Evolutionary conservation across 2,113 vertebrate species (phyloP).

Genomic region (Cariama cristata): DNA sequence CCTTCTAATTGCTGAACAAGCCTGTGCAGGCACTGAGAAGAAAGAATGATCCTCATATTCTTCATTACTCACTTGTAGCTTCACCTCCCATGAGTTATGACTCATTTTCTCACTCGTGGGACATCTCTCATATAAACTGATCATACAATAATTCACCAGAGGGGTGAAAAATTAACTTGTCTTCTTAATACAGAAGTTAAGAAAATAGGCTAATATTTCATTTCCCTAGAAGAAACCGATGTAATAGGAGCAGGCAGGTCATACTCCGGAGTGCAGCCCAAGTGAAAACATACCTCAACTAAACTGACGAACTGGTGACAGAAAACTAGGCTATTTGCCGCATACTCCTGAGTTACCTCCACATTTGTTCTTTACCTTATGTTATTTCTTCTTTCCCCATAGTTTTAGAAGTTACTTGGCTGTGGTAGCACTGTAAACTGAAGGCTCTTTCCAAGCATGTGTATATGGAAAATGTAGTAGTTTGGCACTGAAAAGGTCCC

Average conservation of each 20-base stretch:
- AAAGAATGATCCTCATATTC: constrained; percentile 47
- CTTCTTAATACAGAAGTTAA: constrained; percentile 66
- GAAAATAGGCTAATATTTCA: constrained; percentile 72
- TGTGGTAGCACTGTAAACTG: background rate
- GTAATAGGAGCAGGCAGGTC: constrained; percentile 25
- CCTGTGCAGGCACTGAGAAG: background rate
- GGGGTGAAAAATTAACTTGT: constrained; percentile 74
- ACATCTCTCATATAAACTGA: constrained; percentile 59
- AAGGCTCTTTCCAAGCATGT: background rate
- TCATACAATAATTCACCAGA: constrained; percentile 61
- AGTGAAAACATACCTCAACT: background rate
- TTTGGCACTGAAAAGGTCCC: background rate
- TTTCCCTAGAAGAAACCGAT: constrained; percentile 2
- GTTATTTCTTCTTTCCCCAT: background rate
- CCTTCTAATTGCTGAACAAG: constrained; percentile 51
- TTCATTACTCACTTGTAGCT: constrained; percentile 60
- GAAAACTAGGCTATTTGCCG: background rate
- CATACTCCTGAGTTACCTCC: background rate
- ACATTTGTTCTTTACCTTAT: background rate
- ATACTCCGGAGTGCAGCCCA: background rate
- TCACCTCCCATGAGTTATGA: constrained; percentile 67
- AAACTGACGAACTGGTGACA: background rate
- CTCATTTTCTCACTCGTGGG: constrained; percentile 57
- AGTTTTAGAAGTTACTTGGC: background rate
- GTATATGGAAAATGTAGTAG: background rate